Percentiles rank a stretch among this genome's conserved stretches.
Evolutionary conservation across 64 coral and sea anemone genomes (phyloP).

Genomic region (Actinia tenebrosa): DNA sequence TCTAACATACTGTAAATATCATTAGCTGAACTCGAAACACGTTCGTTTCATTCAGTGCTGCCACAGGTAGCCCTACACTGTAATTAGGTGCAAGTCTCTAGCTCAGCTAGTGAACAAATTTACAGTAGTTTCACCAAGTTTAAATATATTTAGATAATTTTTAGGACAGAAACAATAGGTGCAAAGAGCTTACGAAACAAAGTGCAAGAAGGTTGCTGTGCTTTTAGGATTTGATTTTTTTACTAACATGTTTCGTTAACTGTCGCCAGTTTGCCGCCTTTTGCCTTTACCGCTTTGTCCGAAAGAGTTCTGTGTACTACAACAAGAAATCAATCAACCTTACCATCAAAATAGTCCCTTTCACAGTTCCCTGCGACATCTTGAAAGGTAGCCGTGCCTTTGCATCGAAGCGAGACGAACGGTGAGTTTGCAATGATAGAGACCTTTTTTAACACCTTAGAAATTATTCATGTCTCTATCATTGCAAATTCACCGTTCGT

Average conservation of each 20-base stretch:
- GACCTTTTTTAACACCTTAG: too few species aligned
- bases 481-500: too few species aligned
- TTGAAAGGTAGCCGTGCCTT: too few species aligned
- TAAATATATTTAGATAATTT: not conserved
- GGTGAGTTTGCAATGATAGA: too few species aligned
- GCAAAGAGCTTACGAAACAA: not conserved
- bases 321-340: not conserved
- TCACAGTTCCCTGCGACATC: too few species aligned
- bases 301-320: not conserved
- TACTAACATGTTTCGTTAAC: conserved; percentile 15
- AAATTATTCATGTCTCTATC: too few species aligned
- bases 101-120: not conserved
- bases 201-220: not conserved
- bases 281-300: not conserved
- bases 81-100: too few species aligned
- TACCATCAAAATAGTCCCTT: too few species aligned
- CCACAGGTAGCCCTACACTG: not conserved
- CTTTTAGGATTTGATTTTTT: not conserved
- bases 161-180: not conserved
- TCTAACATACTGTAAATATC: not conserved
- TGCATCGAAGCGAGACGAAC: too few species aligned
- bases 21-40: not conserved
- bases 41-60: not conserved
- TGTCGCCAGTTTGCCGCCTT: not conserved
- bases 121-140: not conserved